These are phyloP conservation scores for Tetrao urogallus DNA, from an alignment of 2,113 vertebrate species.

Conservation along the genomic window DNA sequence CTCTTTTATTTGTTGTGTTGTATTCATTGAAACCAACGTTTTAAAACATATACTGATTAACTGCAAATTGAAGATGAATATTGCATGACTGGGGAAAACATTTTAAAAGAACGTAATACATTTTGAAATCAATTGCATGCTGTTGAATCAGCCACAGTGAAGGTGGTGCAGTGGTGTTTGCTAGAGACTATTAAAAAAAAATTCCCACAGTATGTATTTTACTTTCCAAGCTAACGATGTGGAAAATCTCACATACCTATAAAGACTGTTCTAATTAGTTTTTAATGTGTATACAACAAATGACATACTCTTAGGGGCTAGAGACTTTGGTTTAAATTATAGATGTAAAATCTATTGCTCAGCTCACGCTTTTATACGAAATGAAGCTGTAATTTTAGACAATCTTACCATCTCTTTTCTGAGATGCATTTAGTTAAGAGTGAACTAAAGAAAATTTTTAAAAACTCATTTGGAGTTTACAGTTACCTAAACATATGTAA, in stretches of 20 bases:
- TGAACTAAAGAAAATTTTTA: neutral
- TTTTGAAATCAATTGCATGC: neutral
- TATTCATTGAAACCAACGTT: conserved; percentile 2
- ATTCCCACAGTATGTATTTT: neutral
- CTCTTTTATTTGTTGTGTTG: neutral
- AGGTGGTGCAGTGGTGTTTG: neutral
- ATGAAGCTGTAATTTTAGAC: neutral
- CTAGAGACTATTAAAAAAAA: neutral
- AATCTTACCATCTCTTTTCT: neutral
- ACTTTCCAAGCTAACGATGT: conserved; percentile 4
- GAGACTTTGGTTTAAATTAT: neutral
- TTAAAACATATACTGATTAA: neutral
- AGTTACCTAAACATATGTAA: neutral
- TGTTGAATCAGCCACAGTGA: neutral
- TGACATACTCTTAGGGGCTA: neutral
- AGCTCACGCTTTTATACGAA: neutral
- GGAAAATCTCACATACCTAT: neutral
- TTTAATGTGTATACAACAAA: neutral
- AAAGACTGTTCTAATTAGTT: neutral
- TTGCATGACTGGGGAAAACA: neutral
- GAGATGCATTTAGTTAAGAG: neutral
- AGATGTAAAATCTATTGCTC: neutral
- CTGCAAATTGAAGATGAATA: conserved; percentile 1
- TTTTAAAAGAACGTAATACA: neutral
- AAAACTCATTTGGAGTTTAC: neutral